These are phyloP conservation scores for Fulica atra DNA, from an alignment of 2,113 vertebrate genomes.

Conservation along the genomic window DNA sequence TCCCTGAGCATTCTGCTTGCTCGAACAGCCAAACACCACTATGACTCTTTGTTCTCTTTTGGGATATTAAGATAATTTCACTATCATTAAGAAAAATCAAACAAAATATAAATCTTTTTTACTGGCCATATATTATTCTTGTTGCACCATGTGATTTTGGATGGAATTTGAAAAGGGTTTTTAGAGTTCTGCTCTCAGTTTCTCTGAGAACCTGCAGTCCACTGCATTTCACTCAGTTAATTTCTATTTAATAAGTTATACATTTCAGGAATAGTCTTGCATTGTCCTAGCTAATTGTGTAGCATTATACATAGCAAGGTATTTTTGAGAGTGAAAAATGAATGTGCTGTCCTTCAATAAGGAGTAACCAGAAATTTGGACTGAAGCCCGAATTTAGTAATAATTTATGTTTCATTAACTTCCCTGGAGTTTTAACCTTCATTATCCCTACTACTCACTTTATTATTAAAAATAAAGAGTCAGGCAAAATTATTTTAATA, in stretches of 20 bases:
- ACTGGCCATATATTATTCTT: not conserved
- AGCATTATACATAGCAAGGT: not conserved
- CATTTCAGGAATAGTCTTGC: not conserved
- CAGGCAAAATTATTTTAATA: not conserved
- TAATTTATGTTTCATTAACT: slow-evolving; percentile 28
- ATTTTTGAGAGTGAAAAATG: slow-evolving; percentile 24
- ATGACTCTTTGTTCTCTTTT: not conserved
- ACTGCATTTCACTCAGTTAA: not conserved
- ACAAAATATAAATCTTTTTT: not conserved
- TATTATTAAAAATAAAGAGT: slow-evolving; percentile 17
- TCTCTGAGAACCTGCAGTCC: not conserved
- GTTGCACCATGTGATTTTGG: not conserved
- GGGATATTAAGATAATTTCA: not conserved
- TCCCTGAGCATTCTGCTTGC: not conserved
- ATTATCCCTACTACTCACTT: not conserved
- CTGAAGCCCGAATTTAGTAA: slow-evolving; percentile 6
- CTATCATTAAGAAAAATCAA: not conserved
- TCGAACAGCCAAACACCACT: not conserved
- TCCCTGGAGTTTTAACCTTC: slow-evolving; percentile 22
- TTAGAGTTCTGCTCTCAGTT: not conserved
- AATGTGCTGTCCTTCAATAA: not conserved
- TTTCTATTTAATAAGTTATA: not conserved
- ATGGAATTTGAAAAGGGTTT: not conserved
- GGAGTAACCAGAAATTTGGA: slow-evolving; percentile 16
- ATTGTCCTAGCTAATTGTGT: not conserved